phyloP scores from a whole-genome alignment of 2,113 vertebrate genomes.

The Petaurus breviceps region DNA sequence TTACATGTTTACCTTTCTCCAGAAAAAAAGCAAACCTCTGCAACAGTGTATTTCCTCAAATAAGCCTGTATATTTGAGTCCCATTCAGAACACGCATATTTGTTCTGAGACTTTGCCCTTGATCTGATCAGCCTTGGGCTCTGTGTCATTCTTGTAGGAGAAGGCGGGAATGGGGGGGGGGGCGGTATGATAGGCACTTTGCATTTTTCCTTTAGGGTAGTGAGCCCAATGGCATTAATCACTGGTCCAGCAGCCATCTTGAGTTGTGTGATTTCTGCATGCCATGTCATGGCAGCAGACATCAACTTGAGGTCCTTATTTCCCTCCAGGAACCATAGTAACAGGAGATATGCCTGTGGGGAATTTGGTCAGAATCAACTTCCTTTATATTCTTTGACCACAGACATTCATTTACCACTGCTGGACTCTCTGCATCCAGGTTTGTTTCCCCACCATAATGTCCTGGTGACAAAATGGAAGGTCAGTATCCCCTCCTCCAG shows the following conservation, averaged over 20 bases:
- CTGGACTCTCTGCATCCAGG: conserved; percentile 45
- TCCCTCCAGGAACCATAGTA: conserved; percentile 59
- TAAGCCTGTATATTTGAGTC: conserved; percentile 70
- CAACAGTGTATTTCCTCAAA: conserved; percentile 76
- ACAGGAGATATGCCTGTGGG: conserved; percentile 28
- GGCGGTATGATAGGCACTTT: background rate
- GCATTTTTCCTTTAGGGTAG: background rate
- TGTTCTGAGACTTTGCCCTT: conserved; percentile 42
- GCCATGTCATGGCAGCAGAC: background rate
- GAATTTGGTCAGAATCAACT: conserved; percentile 12
- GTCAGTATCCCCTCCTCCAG: background rate
- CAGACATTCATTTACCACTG: conserved; percentile 23
- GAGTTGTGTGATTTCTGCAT: background rate
- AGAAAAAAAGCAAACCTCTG: conserved; percentile 52
- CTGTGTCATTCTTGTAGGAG: conserved; percentile 23
- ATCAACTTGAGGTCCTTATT: background rate
- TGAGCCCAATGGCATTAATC: background rate
- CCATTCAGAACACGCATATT: background rate
- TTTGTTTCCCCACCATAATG: background rate
- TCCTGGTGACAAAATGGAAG: conserved; percentile 59
- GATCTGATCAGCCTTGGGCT: conserved; percentile 35
- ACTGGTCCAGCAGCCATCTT: conserved; percentile 4
- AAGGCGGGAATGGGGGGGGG: background rate
- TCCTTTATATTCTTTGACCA: conserved; percentile 31
- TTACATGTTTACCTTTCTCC: background rate